Base-by-base conservation (phyloP, 2,888 invertebrate genomes). In the Cephus pulcher region DNA sequence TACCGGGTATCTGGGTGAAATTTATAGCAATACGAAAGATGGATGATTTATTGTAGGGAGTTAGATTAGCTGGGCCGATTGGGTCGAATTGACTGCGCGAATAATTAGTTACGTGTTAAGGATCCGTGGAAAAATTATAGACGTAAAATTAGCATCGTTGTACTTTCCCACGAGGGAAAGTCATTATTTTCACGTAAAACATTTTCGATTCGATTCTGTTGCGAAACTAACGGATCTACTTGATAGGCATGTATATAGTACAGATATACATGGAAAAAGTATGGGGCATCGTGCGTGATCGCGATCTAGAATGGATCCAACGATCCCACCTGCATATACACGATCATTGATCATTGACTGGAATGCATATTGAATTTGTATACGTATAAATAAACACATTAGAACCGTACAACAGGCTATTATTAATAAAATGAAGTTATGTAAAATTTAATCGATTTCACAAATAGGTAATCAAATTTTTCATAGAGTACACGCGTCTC, bases 401-500 rank as follows among this genome's bases (percentile, higher is more conserved):
- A 2, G 6, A 56, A 23, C 56, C 0, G 15, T 56, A 56, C 23
- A 9, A 9, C 0, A 23, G 40, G 15, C 23, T 23, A 9, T 23
- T 56, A 9, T 23, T 2, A 2, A 56, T 40, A 6, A 56, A 56
- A 56, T 56, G 23, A 6, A 40, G 0, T 56, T 56, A 23, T 15
- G 0, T 2, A 56, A 23, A 6, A 56, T 56, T 23, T 56, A 56
- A 6, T 56, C 9, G 9, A 23, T 6, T 9, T 56, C 6, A 0
- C 2, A 23, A 56, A 56, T 23, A 56, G 40, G 23, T 4, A 35
- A 34, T 2, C 0, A 56, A 56, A 56, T 23, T 56, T 56, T 56
- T 56, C 2, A 23, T 32, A 76, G 74, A 80, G 73, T 79, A 80
- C 76, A 79, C 75, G 77, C 78, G 71, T 75, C 56, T 75, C 75